These are phyloP conservation scores for Procavia capensis DNA, from an alignment of 2,113 vertebrate genomes.

Conservation along the genomic window DNA sequence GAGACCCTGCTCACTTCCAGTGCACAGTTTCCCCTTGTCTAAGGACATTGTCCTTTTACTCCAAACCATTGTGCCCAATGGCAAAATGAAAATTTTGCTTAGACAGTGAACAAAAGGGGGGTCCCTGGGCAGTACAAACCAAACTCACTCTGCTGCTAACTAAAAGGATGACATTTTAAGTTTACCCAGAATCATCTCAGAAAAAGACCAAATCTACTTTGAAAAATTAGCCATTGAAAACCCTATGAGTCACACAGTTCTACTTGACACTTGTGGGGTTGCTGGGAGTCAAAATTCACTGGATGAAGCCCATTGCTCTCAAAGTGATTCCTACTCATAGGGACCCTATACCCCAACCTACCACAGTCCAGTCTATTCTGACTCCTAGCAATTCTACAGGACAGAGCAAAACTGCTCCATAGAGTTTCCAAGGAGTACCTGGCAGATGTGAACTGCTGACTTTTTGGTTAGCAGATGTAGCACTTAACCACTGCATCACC, in stretches of 20 bases:
- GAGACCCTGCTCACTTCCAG: background rate
- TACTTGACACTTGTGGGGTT: background rate
- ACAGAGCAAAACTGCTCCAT: too few species aligned
- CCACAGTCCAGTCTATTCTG: too few species aligned
- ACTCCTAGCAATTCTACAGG: too few species aligned
- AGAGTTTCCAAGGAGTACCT: too few species aligned
- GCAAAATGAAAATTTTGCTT: background rate
- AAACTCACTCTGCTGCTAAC: background rate
- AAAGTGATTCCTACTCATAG: too few species aligned
- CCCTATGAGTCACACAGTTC: background rate
- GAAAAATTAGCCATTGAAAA: background rate
- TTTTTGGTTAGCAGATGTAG: too few species aligned
- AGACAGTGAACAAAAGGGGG: background rate
- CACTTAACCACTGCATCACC: too few species aligned
- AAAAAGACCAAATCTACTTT: background rate
- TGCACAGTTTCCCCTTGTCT: background rate
- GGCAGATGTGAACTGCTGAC: too few species aligned
- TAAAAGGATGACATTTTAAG: background rate
- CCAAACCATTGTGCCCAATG: background rate
- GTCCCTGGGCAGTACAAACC: background rate
- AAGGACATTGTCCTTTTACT: background rate
- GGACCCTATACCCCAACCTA: too few species aligned
- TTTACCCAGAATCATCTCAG: background rate
- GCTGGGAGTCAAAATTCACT: background rate
- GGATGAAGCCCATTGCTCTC: too few species aligned